These are phyloP conservation scores for Drosophila melanica DNA, from an alignment of 1,140 invertebrate genomes.

Conservation along the genomic window DNA sequence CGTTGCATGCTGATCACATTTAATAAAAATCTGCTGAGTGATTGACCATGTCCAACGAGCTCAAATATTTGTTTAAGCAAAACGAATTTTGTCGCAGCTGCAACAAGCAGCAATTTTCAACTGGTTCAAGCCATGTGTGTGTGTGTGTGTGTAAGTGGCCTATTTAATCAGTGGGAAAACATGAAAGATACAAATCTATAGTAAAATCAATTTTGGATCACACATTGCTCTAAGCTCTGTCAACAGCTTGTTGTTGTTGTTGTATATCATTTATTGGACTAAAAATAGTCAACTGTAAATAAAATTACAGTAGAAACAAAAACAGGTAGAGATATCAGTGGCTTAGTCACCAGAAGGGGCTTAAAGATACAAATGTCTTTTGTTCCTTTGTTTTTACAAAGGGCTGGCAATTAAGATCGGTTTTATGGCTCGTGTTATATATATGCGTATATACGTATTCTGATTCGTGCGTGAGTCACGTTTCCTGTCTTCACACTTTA, in stretches of 20 bases:
- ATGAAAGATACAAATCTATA: slow-evolving; percentile 47
- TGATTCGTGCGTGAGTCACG: slow-evolving; percentile 7
- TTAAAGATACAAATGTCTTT: no score
- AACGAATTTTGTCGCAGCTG: slow-evolving; percentile 44
- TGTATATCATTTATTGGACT: background rate
- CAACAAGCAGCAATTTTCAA: slow-evolving; percentile 22
- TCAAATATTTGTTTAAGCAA: slow-evolving; percentile 31
- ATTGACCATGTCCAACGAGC: slow-evolving; percentile 45
- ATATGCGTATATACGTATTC: background rate
- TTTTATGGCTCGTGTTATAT: no score
- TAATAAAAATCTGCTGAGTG: slow-evolving; percentile 22
- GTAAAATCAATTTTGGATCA: slow-evolving; percentile 51
- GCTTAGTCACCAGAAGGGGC: slow-evolving; percentile 1
- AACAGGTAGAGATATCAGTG: background rate
- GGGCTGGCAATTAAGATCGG: background rate
- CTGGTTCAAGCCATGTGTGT: slow-evolving; percentile 15
- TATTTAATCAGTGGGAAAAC: slow-evolving; percentile 57
- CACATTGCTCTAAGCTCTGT: slow-evolving; percentile 22
- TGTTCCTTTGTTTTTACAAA: no score
- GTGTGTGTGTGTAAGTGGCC: slow-evolving; percentile 27
- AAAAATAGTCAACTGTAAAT: background rate
- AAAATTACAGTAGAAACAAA: background rate
- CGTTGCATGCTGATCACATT: slow-evolving; percentile 22
- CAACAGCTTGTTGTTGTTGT: slow-evolving; percentile 18
- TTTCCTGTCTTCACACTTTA: background rate